Evolutionary conservation across 2,113 vertebrate species (phyloP).

Genomic region (Phaethon lepturus): DNA sequence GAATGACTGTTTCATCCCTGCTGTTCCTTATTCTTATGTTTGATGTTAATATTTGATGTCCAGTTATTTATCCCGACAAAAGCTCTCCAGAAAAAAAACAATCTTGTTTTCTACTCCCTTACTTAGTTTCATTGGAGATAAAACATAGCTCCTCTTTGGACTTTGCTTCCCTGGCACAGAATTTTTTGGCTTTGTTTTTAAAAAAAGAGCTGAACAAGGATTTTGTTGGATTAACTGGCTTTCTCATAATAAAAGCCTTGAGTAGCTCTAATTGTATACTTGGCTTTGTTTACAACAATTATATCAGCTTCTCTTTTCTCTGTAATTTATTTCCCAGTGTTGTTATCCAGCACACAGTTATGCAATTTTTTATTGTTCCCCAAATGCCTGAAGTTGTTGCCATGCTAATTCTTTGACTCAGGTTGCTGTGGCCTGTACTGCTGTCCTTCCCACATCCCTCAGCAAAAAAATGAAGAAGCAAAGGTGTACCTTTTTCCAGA

Average conservation of each 20-base stretch:
- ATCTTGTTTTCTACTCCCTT: neutral
- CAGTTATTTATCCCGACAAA: neutral
- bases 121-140: neutral
- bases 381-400: neutral
- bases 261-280: slow-evolving; percentile 57
- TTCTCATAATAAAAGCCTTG: slow-evolving; percentile 47
- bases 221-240: slow-evolving; percentile 48
- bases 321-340: slow-evolving; percentile 31
- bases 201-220: neutral
- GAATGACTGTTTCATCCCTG: neutral
- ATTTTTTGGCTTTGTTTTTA: neutral
- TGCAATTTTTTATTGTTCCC: neutral
- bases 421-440: neutral
- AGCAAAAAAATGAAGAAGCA: neutral
- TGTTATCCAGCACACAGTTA: neutral
- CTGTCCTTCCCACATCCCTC: neutral
- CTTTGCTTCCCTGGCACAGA: neutral
- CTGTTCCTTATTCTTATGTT: neutral
- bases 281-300: slow-evolving; percentile 60
- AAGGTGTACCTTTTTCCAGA: neutral
- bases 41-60: neutral
- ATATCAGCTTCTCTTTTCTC: slow-evolving; percentile 19
- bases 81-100: neutral
- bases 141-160: neutral
- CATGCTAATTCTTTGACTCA: neutral